These are phyloP conservation scores for Lucilia sericata DNA, from an alignment of 1,140 invertebrate species.

Conservation along the genomic window DNA sequence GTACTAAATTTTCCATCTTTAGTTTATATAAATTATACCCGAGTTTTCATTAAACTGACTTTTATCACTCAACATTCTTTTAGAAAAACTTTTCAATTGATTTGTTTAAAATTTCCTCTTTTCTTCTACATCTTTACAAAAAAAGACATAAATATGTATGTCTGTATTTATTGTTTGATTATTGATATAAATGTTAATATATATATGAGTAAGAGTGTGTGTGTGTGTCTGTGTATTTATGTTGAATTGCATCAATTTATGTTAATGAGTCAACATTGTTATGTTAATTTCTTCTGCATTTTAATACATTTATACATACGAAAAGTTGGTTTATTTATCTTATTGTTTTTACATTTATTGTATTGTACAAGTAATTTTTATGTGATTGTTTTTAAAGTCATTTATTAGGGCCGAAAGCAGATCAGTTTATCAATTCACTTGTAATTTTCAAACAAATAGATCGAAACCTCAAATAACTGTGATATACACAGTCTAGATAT, in stretches of 20 bases:
- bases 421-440: not conserved
- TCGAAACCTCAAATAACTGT: too few species aligned
- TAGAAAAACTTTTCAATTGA: too few species aligned
- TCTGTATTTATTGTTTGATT: not conserved
- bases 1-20: too few species aligned
- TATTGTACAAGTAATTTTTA: not conserved
- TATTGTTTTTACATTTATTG: not conserved
- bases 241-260: constrained; percentile 39
- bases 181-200: constrained; percentile 4
- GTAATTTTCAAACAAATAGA: not conserved
- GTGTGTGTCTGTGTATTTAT: constrained; percentile 1
- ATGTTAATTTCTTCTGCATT: constrained; percentile 35
- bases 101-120: too few species aligned
- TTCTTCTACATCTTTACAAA: too few species aligned
- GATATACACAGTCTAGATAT: too few species aligned
- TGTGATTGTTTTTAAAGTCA: not conserved
- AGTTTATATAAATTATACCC: too few species aligned
- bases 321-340: not conserved
- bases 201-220: not conserved
- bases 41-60: not conserved
- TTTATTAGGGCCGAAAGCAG: too few species aligned
- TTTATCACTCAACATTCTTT: not conserved
- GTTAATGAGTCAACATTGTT: constrained; percentile 44
- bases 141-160: not conserved
- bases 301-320: not conserved